Evolutionary conservation across 2,888 invertebrate species (phyloP).

Genomic region (Brenthis hecate): DNA sequence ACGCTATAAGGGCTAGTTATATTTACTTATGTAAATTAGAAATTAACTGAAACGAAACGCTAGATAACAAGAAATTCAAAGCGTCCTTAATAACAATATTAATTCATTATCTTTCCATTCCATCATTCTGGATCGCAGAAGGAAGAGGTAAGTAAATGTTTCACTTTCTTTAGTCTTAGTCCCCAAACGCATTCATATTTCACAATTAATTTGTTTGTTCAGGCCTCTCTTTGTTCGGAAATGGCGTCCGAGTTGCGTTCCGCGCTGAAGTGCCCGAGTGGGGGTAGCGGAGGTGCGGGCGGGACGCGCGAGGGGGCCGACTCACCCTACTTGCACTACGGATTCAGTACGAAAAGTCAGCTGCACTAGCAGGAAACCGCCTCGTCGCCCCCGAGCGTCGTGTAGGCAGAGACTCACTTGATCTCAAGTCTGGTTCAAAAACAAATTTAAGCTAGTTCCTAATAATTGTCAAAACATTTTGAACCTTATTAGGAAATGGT

Average conservation of each 20-base stretch:
- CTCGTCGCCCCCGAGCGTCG: conserved; percentile 76
- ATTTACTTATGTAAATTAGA: neutral
- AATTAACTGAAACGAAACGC: neutral
- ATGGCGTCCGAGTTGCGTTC: conserved; percentile 88
- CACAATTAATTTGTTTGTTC: conserved; percentile 49
- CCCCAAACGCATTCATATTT: conserved; percentile 35
- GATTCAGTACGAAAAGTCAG: conserved; percentile 82
- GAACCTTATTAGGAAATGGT: conserved; percentile 8
- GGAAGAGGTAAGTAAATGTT: conserved; percentile 68
- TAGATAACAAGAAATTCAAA: neutral
- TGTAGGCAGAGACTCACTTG: conserved; percentile 56
- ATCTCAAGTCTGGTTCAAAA: conserved; percentile 9
- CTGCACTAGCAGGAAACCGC: conserved; percentile 75
- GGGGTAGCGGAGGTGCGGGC: conserved; percentile 66
- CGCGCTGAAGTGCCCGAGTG: conserved; percentile 85
- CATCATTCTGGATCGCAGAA: conserved; percentile 55
- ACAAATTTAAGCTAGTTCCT: neutral
- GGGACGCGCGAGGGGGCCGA: conserved; percentile 77
- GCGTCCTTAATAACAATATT: neutral
- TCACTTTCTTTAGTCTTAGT: conserved; percentile 42
- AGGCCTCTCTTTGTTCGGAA: conserved; percentile 88
- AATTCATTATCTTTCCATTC: conserved; percentile 34
- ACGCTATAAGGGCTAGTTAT: neutral
- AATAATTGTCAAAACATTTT: neutral
- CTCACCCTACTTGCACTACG: conserved; percentile 85